Percentiles rank a stretch among this genome's conserved stretches.
phyloP scores from a whole-genome alignment of 1,140 invertebrate genomes.

The Holcopasites calliopsidis region DNA sequence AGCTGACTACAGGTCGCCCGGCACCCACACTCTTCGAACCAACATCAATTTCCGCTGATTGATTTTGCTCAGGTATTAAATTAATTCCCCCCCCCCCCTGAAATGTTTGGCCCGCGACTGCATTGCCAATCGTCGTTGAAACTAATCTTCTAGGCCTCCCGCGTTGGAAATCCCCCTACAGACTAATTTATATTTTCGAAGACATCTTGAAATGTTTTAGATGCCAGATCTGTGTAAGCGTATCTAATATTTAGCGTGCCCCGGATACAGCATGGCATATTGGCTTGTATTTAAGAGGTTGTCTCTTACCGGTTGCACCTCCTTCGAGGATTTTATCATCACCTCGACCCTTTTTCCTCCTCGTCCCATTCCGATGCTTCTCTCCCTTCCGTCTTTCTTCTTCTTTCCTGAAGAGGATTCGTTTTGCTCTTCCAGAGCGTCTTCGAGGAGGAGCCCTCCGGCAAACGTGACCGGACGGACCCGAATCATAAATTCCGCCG shows the following conservation, averaged over 20 bases:
- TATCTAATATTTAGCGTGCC: constrained; percentile 70
- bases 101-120: constrained; percentile 30
- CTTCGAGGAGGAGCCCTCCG: constrained; percentile 67
- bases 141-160: background rate
- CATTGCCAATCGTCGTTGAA: constrained; percentile 32
- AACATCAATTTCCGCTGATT: constrained; percentile 76
- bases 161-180: background rate
- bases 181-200: background rate
- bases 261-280: constrained; percentile 70
- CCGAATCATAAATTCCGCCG: constrained; percentile 77
- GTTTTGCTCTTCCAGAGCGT: constrained; percentile 58
- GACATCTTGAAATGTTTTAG: no score
- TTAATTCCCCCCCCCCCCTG: constrained; percentile 68
- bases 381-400: constrained; percentile 14
- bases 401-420: background rate
- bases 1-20: constrained; percentile 45
- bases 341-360: constrained; percentile 44
- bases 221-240: background rate
- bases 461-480: constrained; percentile 70
- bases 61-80: constrained; percentile 78
- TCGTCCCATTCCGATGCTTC: constrained; percentile 1
- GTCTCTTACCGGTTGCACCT: constrained; percentile 36
- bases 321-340: constrained; percentile 44
- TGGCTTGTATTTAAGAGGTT: constrained; percentile 70
- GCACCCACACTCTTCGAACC: constrained; percentile 66